Base-by-base conservation (phyloP, 2,113 vertebrate genomes). In the Petrocephalus zakoni region DNA sequence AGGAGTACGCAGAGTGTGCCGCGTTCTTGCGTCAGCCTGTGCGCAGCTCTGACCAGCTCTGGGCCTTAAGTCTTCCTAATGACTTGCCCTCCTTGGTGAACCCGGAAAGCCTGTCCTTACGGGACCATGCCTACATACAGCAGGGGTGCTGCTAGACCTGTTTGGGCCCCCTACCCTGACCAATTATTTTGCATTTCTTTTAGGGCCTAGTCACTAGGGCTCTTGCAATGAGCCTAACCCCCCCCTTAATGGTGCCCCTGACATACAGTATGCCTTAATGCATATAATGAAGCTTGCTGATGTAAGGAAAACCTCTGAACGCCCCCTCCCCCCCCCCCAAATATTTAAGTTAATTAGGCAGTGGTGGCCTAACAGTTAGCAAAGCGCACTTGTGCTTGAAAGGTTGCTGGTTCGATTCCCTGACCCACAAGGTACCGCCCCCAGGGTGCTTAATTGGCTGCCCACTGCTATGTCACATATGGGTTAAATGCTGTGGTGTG, bases 21-120 rank as follows among this genome's bases (percentile, higher is more conserved):
- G 88, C n/a, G 34, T 42, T 87, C 42, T 53, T 89, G 78, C 87
- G 75, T 81, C 78, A 58, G 89, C 61, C 78, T n/a, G 64, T 56
- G 88, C 29, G 17, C 88, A 84, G 85, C 55, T 51, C 5, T 49
- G 78, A n/a, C 29, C n/a, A 61, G 29, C 83, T 85, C 21, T n/a
- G 37, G 19, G 17, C 61, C 78, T 84, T 8, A 15, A 61, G 85
- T 84, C 87, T 91, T 89, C 90, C 87, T 90, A 87, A 88, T 88
- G 87, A 90, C 85, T 86, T 88, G 87, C 87, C 34, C 25, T 64
- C 34, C 61, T 78, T 49, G 29, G 85, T 47, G 89, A 56, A 86
- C 42, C 19, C 75, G 19, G 29, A 6, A 34, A 42, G 22, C 6
- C 42, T 46, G 75, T 19, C 19, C 61, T 19, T 46, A 21, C 17